Evolutionary conservation across 2,797 vertebrate species (phyloP), one percentile per base, ranked within the genome.

Genomic region (Sciurus carolinensis): DNA sequence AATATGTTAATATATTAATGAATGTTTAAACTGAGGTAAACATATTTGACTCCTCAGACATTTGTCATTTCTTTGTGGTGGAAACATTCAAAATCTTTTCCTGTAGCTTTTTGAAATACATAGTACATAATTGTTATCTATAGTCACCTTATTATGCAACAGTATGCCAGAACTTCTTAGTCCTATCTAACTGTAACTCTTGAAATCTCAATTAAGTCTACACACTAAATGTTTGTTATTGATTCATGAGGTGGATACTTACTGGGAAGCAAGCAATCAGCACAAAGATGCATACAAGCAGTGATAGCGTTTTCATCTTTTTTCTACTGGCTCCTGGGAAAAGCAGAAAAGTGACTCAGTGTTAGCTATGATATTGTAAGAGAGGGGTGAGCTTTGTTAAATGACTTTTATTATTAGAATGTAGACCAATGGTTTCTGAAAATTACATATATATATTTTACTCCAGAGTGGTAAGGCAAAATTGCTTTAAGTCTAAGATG

Each of bases 181-280:
- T 39, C 24, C 8, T 44, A 36, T 67, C 24, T 26, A 71, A 54
- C 9, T 39, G 11, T 57, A 52, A 52, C n/a, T 69, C 72, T 86
- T 50, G 14, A 83, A 93, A 14, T 93, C 42, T 69, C 39, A n/a
- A 54, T 39, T 81, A 33, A 11, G 1, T 64, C 24, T 75, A 52
- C 11, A 14, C 7, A 30, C 44, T 81, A 67, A 57, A 30, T 59
- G 18, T 73, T 67, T 88, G n/a, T 67, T 66, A 83, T 3, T 85
- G 44, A 47, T 28, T 47, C 4, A 42, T 42, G 59, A 82, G 15
- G 22, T 72, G 42, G 8, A 36, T 73, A 96, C 97, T 96, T 82
- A 96, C 93, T 33, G 77, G 73, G 76, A 97, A 71, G 69, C 80
- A 94, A 50, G 92, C 87, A 52, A 47, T 95, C n/a, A 96, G 54